These are phyloP conservation scores for Bettongia penicillata DNA, from an alignment of 2,113 vertebrate genomes.

Conservation along the genomic window DNA sequence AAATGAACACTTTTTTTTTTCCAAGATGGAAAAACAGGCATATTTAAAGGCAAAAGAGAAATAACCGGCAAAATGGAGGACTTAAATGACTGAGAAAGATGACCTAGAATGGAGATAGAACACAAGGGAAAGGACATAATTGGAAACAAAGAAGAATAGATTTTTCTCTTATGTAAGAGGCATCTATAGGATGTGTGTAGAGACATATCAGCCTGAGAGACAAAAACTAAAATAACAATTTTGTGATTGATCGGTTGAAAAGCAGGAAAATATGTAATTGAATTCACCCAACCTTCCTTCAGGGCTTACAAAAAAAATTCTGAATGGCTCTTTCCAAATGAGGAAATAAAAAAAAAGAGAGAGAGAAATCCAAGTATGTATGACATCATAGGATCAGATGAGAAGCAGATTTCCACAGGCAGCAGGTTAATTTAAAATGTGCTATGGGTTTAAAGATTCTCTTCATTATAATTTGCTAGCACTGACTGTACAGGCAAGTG, in stretches of 20 bases:
- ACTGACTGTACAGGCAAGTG: neutral
- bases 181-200: fast-evolving
- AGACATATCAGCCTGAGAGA: neutral
- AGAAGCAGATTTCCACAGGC: neutral
- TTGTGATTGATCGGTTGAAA: neutral
- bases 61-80: too few species aligned
- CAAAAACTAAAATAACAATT: neutral
- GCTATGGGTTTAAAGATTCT: neutral
- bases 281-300: neutral
- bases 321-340: neutral
- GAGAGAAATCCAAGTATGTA: neutral
- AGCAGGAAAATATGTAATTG: neutral
- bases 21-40: neutral
- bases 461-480: fast-evolving
- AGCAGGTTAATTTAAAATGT: fast-evolving
- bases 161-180: neutral
- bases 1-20: neutral
- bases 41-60: neutral
- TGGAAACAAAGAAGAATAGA: neutral
- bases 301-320: neutral
- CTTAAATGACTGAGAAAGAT: neutral
- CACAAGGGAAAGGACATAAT: neutral
- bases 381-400: neutral
- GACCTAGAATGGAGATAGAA: fast-evolving
- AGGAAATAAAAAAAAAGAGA: neutral